A percentile compares a stretch with the other conserved stretches of the same genome.
Conservation (phyloP, 37 sponge, comb jelly and placozoan genomes). For the Geodia barretti region DNA sequence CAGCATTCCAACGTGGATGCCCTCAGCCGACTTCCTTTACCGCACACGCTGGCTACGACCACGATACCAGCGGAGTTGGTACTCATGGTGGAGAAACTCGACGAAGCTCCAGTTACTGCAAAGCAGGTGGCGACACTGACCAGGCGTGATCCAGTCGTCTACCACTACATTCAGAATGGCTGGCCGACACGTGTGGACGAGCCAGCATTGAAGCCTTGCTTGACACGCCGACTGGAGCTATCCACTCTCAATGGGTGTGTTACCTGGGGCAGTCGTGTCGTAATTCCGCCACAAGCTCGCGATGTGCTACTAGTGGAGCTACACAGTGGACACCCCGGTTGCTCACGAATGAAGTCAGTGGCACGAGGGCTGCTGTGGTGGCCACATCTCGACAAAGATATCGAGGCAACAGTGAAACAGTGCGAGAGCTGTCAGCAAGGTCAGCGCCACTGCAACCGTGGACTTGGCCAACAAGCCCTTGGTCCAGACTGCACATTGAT, state of each 20-base stretch:
- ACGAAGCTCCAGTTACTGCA: constrained; percentile 12
- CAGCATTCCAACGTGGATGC: constrained; percentile 1
- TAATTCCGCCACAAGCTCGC: constrained; percentile 23
- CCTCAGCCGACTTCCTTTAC: constrained; percentile 21
- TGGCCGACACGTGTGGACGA: constrained; percentile 16
- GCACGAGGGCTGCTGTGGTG: constrained; percentile 51
- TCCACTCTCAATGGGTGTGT: constrained; percentile 8
- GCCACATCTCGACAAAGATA: constrained; percentile 26
- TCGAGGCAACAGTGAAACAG: constrained; percentile 23
- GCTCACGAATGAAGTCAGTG: constrained; percentile 38
- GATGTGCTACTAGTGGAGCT: constrained; percentile 22
- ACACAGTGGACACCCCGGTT: constrained; percentile 49
- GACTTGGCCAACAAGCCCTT: constrained; percentile 36
- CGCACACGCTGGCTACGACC: neutral
- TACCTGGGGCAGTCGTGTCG: constrained; percentile 37
- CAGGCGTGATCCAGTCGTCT: constrained; percentile 1
- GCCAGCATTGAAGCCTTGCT: constrained; percentile 20
- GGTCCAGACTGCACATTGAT: constrained; percentile 33
- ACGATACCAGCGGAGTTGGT: constrained; percentile 1
- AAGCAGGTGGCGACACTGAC: constrained; percentile 3
- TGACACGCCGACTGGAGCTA: constrained; percentile 8
- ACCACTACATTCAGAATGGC: constrained; percentile 4
- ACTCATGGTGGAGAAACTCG: neutral
- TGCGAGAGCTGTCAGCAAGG: constrained; percentile 18
- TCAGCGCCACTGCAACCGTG: constrained; percentile 35